Base-by-base conservation (phyloP, 2,797 vertebrate genomes). In the Megalops cyprinoides region DNA sequence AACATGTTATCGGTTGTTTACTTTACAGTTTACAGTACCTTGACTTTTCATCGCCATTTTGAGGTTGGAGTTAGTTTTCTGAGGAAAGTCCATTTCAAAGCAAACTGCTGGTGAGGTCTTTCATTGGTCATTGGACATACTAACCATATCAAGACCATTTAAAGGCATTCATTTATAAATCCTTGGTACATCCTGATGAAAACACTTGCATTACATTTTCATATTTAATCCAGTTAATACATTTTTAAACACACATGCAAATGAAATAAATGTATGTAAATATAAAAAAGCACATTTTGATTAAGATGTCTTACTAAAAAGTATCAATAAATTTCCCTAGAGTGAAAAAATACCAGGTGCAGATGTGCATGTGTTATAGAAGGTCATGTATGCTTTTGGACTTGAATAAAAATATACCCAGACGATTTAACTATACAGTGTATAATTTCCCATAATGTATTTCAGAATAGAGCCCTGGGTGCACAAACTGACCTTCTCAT, bases 381-480 rank as follows among this genome's bases (percentile, higher is more conserved):
- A 71, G 37, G 39, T 71, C 20, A n/a, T 44, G 23, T 34, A 51
- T 8, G 28, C 4, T 15, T 25, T 74, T 25, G 20, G 15, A 3
- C 28, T 10, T 14, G 28, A 49, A 44, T 48, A 49, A 65, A 34
- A 34, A 28, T 67, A 31, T 53, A 69, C 34, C 58, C 42, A 48
- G 39, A 25, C 15, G 42, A 18, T 48, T 78, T 69, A 31, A 53
- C 67, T 23, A 20, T 23, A 44, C 4, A 53, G 0, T 44, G 62
- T 2, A 37, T 79, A 37, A 37, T 55, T 39, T 79, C 65, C 34
- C 31, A 9, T n/a, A 48, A 34, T 69, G 46, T 42, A 51, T 39
- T 75, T 75, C 14, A 28, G 25, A 34, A 37, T 4, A 15, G 25
- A 75, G 65, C 48, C 28, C 31, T 53, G 31, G 78, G 78, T 79